Conservation (phyloP, 2,888 invertebrate species). For the Tetranychus piercei region DNA sequence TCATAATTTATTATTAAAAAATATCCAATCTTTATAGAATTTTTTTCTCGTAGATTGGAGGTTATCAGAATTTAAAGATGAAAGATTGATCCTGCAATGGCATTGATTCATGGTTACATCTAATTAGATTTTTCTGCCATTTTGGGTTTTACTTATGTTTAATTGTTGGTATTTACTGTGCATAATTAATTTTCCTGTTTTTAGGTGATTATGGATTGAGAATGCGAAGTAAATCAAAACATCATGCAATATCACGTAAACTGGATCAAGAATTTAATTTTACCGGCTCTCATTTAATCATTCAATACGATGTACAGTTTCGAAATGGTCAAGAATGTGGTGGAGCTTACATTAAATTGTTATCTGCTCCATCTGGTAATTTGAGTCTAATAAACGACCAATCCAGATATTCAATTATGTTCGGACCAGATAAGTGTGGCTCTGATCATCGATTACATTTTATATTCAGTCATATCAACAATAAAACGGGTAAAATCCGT, state of each 20-base stretch:
- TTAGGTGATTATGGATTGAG: slow-evolving; percentile 20
- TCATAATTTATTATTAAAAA: too few relatives aligned
- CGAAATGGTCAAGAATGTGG: slow-evolving; percentile 97
- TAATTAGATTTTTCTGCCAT: too few relatives aligned
- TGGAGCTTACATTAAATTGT: slow-evolving; percentile 85
- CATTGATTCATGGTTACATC: too few relatives aligned
- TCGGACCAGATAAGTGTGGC: slow-evolving; percentile 98
- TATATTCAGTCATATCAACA: slow-evolving; percentile 88
- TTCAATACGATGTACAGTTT: slow-evolving; percentile 59
- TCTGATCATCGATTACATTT: slow-evolving; percentile 71
- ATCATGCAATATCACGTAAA: slow-evolving; percentile 54
- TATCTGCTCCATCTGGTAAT: slow-evolving; percentile 46
- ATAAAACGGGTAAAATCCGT: slow-evolving; percentile 63
- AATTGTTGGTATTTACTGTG: neutral
- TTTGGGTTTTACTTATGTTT: neutral
- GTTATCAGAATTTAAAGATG: too few relatives aligned
- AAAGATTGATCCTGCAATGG: too few relatives aligned
- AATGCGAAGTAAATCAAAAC: slow-evolving; percentile 65
- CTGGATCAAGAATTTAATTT: slow-evolving; percentile 65
- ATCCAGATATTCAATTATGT: slow-evolving; percentile 96
- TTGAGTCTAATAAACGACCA: slow-evolving; percentile 69
- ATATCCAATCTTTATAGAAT: too few relatives aligned
- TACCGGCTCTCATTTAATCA: slow-evolving; percentile 51
- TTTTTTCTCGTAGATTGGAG: too few relatives aligned
- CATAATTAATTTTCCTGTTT: neutral